phyloP scores from a whole-genome alignment of 2,113 vertebrate genomes.

The Emydocephalus ijimae region DNA sequence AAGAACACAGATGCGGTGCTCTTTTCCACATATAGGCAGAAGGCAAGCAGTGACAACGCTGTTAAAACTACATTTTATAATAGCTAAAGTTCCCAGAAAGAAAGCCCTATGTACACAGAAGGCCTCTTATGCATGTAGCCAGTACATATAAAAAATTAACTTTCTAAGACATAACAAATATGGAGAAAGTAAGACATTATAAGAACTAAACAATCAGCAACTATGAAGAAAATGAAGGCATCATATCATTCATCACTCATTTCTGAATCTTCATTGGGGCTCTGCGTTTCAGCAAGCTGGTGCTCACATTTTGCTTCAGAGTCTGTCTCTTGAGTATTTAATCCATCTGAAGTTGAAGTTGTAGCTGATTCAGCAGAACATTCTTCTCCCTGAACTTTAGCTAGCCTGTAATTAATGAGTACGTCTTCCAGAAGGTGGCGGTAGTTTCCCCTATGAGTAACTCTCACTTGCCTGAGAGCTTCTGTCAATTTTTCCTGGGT shows the following conservation, averaged over 20 bases:
- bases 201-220: conserved; percentile 46
- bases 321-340: conserved; percentile 55
- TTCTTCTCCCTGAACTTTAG: conserved; percentile 75
- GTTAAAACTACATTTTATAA: conserved; percentile 27
- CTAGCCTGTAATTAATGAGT: conserved; percentile 85
- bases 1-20: conserved; percentile 9
- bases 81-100: conserved; percentile 46
- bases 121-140: conserved; percentile 48
- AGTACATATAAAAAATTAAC: conserved; percentile 25
- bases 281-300: conserved; percentile 64
- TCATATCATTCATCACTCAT: conserved; percentile 54
- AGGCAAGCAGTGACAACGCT: conserved; percentile 31
- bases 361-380: conserved; percentile 58
- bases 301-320: conserved; percentile 60
- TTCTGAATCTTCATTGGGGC: conserved; percentile 65
- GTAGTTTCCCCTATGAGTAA: conserved; percentile 97
- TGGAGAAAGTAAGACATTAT: conserved; percentile 50
- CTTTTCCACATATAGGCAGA: conserved; percentile 40
- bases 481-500: conserved; percentile 90
- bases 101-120: conserved; percentile 28
- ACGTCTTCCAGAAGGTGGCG: conserved; percentile 94
- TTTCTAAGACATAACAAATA: conserved; percentile 46
- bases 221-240: conserved; percentile 34
- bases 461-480: conserved; percentile 95
- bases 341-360: conserved; percentile 59